Percentiles rank a stretch among this genome's conserved stretches.
phyloP scores from a whole-genome alignment of 2,888 invertebrate genomes.

The Auanema freiburgensis region DNA sequence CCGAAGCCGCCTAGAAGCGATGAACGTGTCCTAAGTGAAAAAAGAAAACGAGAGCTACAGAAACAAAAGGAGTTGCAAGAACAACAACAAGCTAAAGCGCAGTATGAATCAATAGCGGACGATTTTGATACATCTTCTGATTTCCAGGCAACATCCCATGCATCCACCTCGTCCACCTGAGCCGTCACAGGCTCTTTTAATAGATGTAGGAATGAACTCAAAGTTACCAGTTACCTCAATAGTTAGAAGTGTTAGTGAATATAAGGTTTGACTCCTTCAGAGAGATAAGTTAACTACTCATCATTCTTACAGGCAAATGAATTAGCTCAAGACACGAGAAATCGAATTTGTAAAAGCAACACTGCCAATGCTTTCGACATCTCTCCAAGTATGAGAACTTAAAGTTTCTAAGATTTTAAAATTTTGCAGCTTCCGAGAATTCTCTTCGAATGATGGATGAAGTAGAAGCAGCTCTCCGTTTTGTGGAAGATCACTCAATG shows the following conservation, averaged over 20 bases:
- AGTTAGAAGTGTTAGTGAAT: slow-evolving; percentile 63
- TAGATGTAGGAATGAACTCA: slow-evolving; percentile 21
- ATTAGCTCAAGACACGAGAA: slow-evolving; percentile 27
- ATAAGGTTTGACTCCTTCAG: slow-evolving; percentile 38
- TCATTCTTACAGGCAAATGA: slow-evolving; percentile 23
- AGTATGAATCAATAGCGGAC: background rate
- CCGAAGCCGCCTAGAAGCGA: slow-evolving; percentile 60
- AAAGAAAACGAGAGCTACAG: slow-evolving; percentile 28
- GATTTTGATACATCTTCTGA: background rate
- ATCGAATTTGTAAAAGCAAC: slow-evolving; percentile 45
- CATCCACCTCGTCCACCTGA: slow-evolving; percentile 1
- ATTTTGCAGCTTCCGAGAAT: slow-evolving; percentile 42
- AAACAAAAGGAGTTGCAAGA: slow-evolving; percentile 8
- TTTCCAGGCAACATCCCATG: background rate
- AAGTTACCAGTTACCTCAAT: slow-evolving; percentile 51
- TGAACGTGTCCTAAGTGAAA: slow-evolving; percentile 49
- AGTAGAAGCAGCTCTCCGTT: slow-evolving; percentile 52
- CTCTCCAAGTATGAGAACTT: slow-evolving; percentile 34
- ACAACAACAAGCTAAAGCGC: background rate
- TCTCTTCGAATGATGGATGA: slow-evolving; percentile 49
- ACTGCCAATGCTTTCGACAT: slow-evolving; percentile 52
- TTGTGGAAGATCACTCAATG: slow-evolving; percentile 50
- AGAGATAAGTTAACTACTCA: background rate
- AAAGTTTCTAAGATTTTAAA: slow-evolving; percentile 1
- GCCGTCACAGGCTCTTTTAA: slow-evolving; percentile 10